A percentile compares a stretch with the other conserved stretches of the same genome.
phyloP scores from a whole-genome alignment of 2,113 vertebrate genomes.

The Megaptera novaeangliae region DNA sequence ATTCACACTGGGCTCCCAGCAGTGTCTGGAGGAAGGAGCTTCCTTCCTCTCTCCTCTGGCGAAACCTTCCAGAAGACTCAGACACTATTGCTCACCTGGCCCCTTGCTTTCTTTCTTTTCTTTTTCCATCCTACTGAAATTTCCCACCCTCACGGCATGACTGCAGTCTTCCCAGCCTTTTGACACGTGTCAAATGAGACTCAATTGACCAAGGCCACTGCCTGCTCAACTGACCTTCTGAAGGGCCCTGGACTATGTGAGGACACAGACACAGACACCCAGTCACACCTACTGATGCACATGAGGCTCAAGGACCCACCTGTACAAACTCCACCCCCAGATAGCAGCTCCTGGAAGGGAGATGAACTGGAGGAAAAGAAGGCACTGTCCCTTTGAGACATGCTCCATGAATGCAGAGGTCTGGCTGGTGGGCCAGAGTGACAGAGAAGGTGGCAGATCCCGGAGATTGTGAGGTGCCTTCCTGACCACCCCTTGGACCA shows the following conservation, averaged over 20 bases:
- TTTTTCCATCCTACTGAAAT: neutral
- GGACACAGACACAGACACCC: neutral
- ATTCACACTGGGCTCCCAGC: neutral
- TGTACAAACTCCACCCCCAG: neutral
- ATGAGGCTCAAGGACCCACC: neutral
- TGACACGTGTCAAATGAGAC: neutral
- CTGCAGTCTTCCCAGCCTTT: fast-evolving
- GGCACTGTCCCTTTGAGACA: neutral
- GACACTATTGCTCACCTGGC: neutral
- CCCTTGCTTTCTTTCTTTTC: neutral
- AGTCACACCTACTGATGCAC: neutral
- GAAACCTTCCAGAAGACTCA: neutral
- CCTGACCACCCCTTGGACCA: too few species aligned
- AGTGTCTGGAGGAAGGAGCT: neutral
- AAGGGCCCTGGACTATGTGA: neutral
- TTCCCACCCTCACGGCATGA: neutral
- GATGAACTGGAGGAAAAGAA: neutral
- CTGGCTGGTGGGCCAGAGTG: neutral
- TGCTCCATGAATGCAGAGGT: neutral
- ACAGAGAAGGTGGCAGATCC: neutral
- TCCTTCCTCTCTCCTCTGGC: neutral
- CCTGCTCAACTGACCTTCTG: neutral
- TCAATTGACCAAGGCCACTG: neutral
- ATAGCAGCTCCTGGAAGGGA: neutral
- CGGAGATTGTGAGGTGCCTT: neutral